Conservation (phyloP, 1,140 invertebrate genomes). For the Eupeodes corollae region DNA sequence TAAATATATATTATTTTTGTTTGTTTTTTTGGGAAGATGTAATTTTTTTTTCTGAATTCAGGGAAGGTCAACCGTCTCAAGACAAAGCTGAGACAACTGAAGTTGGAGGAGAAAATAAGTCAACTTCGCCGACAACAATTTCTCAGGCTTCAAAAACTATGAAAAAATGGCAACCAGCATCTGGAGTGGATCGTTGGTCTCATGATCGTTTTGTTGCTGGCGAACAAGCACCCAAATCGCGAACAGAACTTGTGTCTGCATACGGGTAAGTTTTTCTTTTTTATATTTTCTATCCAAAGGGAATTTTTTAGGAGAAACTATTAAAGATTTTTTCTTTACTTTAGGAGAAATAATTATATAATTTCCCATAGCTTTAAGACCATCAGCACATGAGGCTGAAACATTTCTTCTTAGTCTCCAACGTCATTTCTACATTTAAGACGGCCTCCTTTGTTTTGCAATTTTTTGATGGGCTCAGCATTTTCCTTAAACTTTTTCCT, state of each 20-base stretch:
- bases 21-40: background rate
- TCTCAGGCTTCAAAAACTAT: conserved; percentile 37
- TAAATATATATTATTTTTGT: background rate
- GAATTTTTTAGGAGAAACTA: background rate
- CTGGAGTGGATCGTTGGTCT: conserved; percentile 57
- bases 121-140: conserved; percentile 13
- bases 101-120: conserved; percentile 6
- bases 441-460: too few relatives aligned
- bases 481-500: too few relatives aligned
- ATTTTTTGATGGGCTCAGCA: too few relatives aligned
- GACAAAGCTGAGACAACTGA: background rate
- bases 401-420: too few relatives aligned
- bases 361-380: too few relatives aligned
- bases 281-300: too few relatives aligned
- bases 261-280: conserved; percentile 68
- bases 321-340: background rate
- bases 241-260: conserved; percentile 71
- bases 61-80: background rate
- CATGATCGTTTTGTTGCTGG: conserved; percentile 81
- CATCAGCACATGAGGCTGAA: too few relatives aligned
- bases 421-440: too few relatives aligned
- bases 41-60: background rate
- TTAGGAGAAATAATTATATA: too few relatives aligned
- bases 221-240: conserved; percentile 68
- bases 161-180: conserved; percentile 40